Conservation (phyloP, 1,140 invertebrate genomes). For the Brachionus calyciflorus region DNA sequence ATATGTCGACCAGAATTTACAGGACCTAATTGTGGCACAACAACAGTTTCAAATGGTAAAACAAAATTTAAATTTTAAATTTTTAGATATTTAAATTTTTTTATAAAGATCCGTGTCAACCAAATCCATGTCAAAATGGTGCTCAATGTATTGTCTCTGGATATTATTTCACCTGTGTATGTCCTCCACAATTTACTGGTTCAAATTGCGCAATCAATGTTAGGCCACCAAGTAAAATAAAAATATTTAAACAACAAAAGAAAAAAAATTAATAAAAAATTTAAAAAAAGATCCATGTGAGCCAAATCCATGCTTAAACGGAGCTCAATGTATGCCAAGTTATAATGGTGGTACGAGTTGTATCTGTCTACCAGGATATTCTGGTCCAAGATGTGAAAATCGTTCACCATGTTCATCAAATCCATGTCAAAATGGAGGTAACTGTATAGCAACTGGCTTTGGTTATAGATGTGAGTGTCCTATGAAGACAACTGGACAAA, state of each 20-base stretch:
- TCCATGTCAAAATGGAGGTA: conserved; percentile 50
- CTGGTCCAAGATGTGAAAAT: conserved; percentile 41
- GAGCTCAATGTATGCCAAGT: conserved; percentile 10
- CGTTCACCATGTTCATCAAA: conserved; percentile 47
- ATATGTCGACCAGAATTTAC: conserved; percentile 52
- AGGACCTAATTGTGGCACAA: conserved; percentile 50
- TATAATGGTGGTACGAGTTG: background rate
- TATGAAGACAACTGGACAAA: background rate
- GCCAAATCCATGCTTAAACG: conserved; percentile 24
- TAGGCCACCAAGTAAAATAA: background rate
- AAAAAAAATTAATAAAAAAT: background rate
- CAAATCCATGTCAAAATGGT: conserved; percentile 47
- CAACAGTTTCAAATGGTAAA: background rate
- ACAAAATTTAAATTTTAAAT: background rate
- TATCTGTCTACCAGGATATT: conserved; percentile 29
- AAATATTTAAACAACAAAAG: too few relatives aligned
- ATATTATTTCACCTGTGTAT: conserved; percentile 42
- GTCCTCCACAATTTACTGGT: conserved; percentile 39
- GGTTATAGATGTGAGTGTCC: conserved; percentile 46
- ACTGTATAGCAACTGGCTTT: conserved; percentile 47
- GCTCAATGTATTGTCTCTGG: conserved; percentile 28
- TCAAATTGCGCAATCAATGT: background rate
- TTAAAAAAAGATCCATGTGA: conserved; percentile 5
- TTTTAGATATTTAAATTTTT: background rate
- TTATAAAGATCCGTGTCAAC: conserved; percentile 45